Base-by-base conservation (phyloP, 2,797 vertebrate species). In the Dendrocincla tyrannina region DNA sequence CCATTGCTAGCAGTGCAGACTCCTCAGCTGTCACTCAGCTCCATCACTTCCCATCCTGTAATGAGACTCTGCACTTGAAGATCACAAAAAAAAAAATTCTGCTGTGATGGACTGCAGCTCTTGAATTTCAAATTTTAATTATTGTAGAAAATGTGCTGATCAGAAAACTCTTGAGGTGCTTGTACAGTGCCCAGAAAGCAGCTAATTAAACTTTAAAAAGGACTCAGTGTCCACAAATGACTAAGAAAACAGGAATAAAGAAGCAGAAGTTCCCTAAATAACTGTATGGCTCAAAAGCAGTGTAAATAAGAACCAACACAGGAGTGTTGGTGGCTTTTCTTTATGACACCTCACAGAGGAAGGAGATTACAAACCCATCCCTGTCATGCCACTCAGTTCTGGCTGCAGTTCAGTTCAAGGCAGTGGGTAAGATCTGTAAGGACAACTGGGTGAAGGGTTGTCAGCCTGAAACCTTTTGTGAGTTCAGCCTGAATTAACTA, bases 201-300 rank as follows among this genome's bases (percentile, higher is more conserved):
- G 37, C 59, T 49, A 73, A 76, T 62, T 87, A 81, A 93, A 86
- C 49, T 83, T 77, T 74, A 8, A 59, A 89, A 81, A 66, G 30
- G 44, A 50, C 39, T 86, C 19, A 5, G 2, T 20, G 64, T 55
- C 85, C 74, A 81, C 11, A 67, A 88, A 76, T n/a, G 6, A 53
- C 25, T 55, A 41, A 37, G 41, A 67, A 91, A 84, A 88, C 24
- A 8, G 30, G 67, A 67, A 74, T n/a, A 20, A 74, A 72, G 76
- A 55, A 68, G 76, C 9, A 78, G 67, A 69, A 94, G 0, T 16
- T 47, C 53, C 49, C 55, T 68, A 73, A 92, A 69, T 46, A 88
- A 41, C 32, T 41, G 11, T 2, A 16, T 44, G 44, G 25, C 59
- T 79, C 70, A 91, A 95, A 63, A 13, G 41, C 63, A 56, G 50